Conservation (phyloP, 2,888 invertebrate genomes). For the Parochlus steinenii region DNA sequence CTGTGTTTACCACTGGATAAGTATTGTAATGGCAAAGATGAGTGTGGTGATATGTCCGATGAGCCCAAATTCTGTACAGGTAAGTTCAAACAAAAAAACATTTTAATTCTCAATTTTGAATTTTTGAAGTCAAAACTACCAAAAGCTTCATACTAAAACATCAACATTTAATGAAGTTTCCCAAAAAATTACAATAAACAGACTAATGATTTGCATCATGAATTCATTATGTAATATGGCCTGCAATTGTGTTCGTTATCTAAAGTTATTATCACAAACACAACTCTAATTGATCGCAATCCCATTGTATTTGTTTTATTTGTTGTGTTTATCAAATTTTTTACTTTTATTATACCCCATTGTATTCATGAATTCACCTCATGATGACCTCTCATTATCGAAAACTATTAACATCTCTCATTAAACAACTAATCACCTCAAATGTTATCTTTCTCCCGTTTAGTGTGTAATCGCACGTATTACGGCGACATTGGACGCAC, state of each 20-base stretch:
- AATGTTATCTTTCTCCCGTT: conserved; percentile 22
- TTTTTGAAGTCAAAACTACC: conserved; percentile 1
- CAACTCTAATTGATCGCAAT: too few relatives aligned
- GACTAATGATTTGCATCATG: not conserved
- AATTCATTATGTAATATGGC: not conserved
- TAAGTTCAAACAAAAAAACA: conserved; percentile 23
- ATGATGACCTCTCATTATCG: too few relatives aligned
- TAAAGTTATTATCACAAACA: too few relatives aligned
- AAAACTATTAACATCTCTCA: too few relatives aligned
- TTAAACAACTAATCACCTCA: too few relatives aligned
- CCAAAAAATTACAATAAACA: not conserved
- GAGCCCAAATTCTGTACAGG: conserved; percentile 66
- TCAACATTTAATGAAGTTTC: not conserved
- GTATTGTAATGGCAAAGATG: conserved; percentile 70
- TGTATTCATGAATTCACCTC: too few relatives aligned
- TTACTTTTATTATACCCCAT: too few relatives aligned
- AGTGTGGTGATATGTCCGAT: conserved; percentile 74
- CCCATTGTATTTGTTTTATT: too few relatives aligned
- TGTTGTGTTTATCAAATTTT: too few relatives aligned
- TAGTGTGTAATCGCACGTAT: conserved; percentile 80
- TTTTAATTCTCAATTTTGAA: conserved; percentile 13
- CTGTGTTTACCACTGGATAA: conserved; percentile 68
- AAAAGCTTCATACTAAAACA: too few relatives aligned
- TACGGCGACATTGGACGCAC: conserved; percentile 74
- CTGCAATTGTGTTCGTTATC: too few relatives aligned